Evolutionary conservation across 2,888 invertebrate genomes (phyloP), one percentile per base, ranked within the genome.

Genomic region (Bruchidius siliquastri): DNA sequence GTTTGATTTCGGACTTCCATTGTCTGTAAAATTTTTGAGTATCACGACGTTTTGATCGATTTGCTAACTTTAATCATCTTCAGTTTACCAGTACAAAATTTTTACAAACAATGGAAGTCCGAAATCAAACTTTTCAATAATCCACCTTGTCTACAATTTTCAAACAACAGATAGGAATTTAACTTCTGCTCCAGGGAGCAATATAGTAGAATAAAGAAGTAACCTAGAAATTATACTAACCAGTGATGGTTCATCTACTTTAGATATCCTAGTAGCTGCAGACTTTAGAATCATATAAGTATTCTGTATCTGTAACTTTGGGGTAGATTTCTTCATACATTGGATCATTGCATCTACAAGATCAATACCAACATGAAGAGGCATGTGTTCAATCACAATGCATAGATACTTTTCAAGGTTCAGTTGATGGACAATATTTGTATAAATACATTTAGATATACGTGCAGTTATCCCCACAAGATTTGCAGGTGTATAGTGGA

Each of bases 371-470:
- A 76, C 72, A 21, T 74, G 68, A 0, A 83, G 68, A 21, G 82
- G 81, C 26, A 84, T 77, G 70, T 76, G 76, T 74, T 79, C 74
- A 22, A 84, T 74, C 26, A 80, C 79, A 69, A 72, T 74, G 69
- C 80, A 79, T 71, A 79, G 83, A 74, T 77, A 77, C 74, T 77
- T 72, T 26, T 76, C 73, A 32, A 84, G 72, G 76, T 83, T 77
- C 49, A 84, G 73, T 4, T 75, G 80, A 72, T 80, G 76, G 10
- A 82, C 78, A n/a, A 84, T 73, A 77, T 82, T 82, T 0, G 79
- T 75, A 30, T 85, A 76, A 18, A 86, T 71, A 76, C 84, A 85
- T 78, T 82, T 83, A 3, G 85, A 85, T 66, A 86, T 70, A 73
- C 77, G 77, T 0, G 85, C 84, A 69, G 82, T 79, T 71, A 82